A percentile compares a stretch with the other conserved stretches of the same genome.
Evolutionary conservation across 2,888 invertebrate species (phyloP).

Genomic region (Apoderus coryli): DNA sequence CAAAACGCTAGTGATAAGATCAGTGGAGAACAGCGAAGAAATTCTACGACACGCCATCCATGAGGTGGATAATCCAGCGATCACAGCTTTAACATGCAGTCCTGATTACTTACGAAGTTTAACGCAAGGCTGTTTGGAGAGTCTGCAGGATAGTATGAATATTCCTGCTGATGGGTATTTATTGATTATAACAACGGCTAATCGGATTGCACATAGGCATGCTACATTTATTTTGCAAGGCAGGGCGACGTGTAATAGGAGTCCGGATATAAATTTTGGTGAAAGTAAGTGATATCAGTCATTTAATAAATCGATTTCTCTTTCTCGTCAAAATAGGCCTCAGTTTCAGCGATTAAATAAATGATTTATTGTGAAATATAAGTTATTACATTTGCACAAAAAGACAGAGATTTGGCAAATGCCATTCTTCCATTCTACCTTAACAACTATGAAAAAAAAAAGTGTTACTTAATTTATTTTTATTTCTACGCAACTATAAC

Average conservation of each 20-base stretch:
- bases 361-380: too few species aligned
- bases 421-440: too few species aligned
- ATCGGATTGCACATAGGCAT: slow-evolving; percentile 41
- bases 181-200: slow-evolving; percentile 30
- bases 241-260: slow-evolving; percentile 63
- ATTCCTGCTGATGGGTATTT: slow-evolving; percentile 28
- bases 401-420: too few species aligned
- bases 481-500: too few species aligned
- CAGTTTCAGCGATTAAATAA: too few species aligned
- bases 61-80: slow-evolving; percentile 52
- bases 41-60: slow-evolving; percentile 30
- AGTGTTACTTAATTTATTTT: too few species aligned
- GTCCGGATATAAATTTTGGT: slow-evolving; percentile 50
- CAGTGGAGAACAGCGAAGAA: slow-evolving; percentile 27
- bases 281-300: slow-evolving; percentile 50
- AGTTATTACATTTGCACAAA: too few species aligned
- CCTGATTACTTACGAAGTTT: slow-evolving; percentile 43
- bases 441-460: too few species aligned
- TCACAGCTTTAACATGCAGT: slow-evolving; percentile 48
- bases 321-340: too few species aligned
- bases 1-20: slow-evolving; percentile 24
- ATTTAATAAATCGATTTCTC: too few species aligned
- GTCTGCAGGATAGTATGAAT: slow-evolving; percentile 26
- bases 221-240: slow-evolving; percentile 52
- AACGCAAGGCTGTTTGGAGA: slow-evolving; percentile 29